phyloP scores from a whole-genome alignment of 2,113 vertebrate genomes.

The Cacatua alba region DNA sequence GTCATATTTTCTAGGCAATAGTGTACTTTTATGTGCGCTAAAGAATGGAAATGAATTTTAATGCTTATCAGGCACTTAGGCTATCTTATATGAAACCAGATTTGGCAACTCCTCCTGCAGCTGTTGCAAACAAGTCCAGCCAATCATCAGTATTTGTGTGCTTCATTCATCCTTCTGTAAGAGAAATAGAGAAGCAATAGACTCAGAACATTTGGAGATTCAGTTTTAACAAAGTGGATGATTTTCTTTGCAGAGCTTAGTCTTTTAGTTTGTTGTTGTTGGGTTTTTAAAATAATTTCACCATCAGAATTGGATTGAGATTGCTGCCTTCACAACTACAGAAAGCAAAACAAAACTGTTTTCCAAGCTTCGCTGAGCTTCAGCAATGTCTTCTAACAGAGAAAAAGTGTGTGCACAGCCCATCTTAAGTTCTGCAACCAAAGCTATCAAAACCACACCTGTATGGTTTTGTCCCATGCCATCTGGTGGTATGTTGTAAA shows the following conservation, averaged over 20 bases:
- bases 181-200: conserved; percentile 51
- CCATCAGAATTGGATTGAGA: conserved; percentile 11
- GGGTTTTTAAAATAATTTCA: conserved; percentile 35
- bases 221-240: conserved; percentile 65
- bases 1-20: not conserved
- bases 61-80: conserved; percentile 48
- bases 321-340: conserved; percentile 11
- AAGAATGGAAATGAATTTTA: conserved; percentile 65
- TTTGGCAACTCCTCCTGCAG: conserved; percentile 64
- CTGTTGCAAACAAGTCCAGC: conserved; percentile 68
- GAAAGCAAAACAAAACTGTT: conserved; percentile 43
- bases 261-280: conserved; percentile 43
- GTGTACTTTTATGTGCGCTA: conserved; percentile 13
- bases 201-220: conserved; percentile 49
- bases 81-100: conserved; percentile 60
- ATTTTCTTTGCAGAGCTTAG: conserved; percentile 62
- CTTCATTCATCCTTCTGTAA: conserved; percentile 59
- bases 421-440: not conserved
- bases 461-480: not conserved
- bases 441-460: not conserved
- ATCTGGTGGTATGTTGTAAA: not conserved
- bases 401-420: not conserved
- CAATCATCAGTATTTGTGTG: conserved; percentile 66
- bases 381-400: not conserved
- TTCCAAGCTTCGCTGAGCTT: not conserved